Evolutionary conservation across 2,797 vertebrate genomes (phyloP), one percentile per base, ranked within the genome.

Genomic region (Molothrus ater): DNA sequence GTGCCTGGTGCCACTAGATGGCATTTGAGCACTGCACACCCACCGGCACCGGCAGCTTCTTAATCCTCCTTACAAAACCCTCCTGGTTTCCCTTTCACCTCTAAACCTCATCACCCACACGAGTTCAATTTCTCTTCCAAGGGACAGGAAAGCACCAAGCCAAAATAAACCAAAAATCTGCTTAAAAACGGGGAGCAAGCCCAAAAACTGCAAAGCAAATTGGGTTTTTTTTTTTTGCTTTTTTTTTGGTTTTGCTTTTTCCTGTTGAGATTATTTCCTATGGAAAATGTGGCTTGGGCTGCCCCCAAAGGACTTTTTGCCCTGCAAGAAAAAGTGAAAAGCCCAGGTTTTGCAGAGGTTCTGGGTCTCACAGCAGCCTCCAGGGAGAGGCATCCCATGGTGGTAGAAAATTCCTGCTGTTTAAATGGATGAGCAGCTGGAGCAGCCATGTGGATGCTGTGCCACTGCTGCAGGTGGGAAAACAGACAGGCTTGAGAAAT

Each of bases 1-100:
- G 6, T 21, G 45, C 26, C 60, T 32, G 8, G 84, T 51, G 59
- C 93, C 96, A 86, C 97, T 95, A 97, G 96, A 48, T 94, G 97
- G 96, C 94, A 86, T 78, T 86, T 93, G 75, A 95, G 34, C 76
- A 65, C 90, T 60, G 48, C 64, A 3, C 81, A 72, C 51, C 10
- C 70, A 5, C 21, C 75, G 4, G 64, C 66, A 8, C 42, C 3
- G 2, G 20, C 2, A 19, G 24, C 17, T 17, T 25, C 29, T 2
- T 2, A 10, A 5, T 8, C 17, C 80, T 71, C 17, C 8, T 6
- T 5, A 3, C 26, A 19, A 88, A 93, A 19, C 3, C 22, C 16
- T 20, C 40, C 29, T 2, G 0, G 1, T 10, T 68, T 47, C 56
- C 43, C 45, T 43, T 22, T 24, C 21, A 25, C 9, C 59, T 19